Evolutionary conservation across 2,113 vertebrate genomes (phyloP).

Genomic region (Diphyllodes magnificus): DNA sequence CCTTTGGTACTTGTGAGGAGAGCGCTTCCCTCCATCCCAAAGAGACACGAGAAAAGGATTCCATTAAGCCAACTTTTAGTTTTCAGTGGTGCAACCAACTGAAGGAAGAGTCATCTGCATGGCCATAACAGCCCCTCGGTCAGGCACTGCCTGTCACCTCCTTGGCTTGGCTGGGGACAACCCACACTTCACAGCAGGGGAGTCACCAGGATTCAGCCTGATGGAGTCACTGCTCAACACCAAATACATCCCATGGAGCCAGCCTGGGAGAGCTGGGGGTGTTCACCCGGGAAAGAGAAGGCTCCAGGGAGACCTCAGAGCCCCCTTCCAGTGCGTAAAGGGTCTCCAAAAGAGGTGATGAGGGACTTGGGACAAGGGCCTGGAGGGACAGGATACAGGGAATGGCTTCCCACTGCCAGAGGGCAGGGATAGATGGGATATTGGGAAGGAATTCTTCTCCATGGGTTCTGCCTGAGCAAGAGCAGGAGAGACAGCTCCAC

Average conservation of each 20-base stretch:
- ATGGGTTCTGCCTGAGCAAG: neutral
- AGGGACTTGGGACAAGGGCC: neutral
- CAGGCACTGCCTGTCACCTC: neutral
- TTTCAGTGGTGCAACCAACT: rapidly evolving
- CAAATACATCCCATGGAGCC: rapidly evolving
- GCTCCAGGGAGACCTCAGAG: neutral
- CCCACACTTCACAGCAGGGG: rapidly evolving
- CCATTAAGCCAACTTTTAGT: neutral
- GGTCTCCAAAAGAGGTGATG: neutral
- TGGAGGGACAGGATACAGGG: neutral
- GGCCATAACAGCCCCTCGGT: rapidly evolving
- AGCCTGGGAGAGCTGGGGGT: neutral
- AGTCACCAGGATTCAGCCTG: rapidly evolving
- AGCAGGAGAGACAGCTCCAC: neutral
- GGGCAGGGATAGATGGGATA: neutral
- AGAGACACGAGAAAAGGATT: rapidly evolving
- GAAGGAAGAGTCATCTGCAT: rapidly evolving
- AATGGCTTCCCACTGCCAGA: neutral
- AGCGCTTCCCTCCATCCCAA: rapidly evolving
- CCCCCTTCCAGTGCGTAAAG: neutral
- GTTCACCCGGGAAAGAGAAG: neutral
- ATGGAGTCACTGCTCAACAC: rapidly evolving
- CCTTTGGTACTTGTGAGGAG: rapidly evolving
- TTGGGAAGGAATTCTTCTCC: neutral
- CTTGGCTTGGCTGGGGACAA: neutral